Evolutionary conservation across 2,113 vertebrate species (phyloP).

Genomic region (Amblyornis subalaris): DNA sequence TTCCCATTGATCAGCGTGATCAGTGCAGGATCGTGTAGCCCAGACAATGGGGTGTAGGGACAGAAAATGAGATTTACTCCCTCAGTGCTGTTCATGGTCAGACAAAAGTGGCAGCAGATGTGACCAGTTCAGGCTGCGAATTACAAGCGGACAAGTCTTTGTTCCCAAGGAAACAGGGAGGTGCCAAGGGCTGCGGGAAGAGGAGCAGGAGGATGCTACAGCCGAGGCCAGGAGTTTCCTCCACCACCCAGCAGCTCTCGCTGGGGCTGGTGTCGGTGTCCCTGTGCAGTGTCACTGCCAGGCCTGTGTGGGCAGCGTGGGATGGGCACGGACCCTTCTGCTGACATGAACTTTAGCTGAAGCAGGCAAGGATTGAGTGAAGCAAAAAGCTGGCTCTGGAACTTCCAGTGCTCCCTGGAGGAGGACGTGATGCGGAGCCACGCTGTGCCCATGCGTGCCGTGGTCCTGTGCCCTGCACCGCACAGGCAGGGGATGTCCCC

Average conservation of each 20-base stretch:
- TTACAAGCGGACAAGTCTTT: neutral
- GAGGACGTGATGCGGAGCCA: neutral
- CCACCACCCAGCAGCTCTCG: fast-evolving
- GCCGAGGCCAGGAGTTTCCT: neutral
- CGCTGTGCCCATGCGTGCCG: neutral
- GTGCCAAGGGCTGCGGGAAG: neutral
- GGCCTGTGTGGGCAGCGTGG: neutral
- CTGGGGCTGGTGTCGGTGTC: neutral
- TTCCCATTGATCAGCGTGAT: neutral
- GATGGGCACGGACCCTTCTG: too few relatives aligned
- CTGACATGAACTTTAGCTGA: fast-evolving
- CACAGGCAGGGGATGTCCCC: fast-evolving
- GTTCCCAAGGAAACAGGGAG: neutral
- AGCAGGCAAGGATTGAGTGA: neutral
- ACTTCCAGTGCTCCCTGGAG: neutral
- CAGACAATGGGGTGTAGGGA: fast-evolving
- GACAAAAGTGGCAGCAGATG: neutral
- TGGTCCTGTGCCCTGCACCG: neutral
- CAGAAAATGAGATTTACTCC: neutral
- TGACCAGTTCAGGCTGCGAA: neutral
- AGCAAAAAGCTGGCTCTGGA: neutral
- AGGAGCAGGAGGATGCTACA: neutral
- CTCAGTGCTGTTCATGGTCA: fast-evolving
- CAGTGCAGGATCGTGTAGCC: neutral
- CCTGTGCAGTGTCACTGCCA: neutral